A percentile compares a stretch with the other conserved stretches of the same genome.
Evolutionary conservation across 2,113 vertebrate genomes (phyloP).

Genomic region (Pithys albifrons): DNA sequence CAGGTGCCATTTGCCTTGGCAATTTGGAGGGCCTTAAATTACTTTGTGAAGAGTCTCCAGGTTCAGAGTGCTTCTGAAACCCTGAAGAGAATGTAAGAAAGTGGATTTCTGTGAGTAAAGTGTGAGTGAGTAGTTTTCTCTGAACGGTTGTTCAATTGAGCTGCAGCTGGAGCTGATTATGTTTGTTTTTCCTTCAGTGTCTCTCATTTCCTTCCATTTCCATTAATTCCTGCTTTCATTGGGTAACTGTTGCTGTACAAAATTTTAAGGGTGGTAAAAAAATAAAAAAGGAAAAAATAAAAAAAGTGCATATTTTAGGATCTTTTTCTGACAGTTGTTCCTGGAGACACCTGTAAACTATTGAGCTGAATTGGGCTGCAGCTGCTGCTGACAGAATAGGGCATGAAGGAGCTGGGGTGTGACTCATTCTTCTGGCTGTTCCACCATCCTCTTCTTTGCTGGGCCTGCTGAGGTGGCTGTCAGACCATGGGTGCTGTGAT

Average conservation of each 20-base stretch:
- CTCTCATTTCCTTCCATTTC: constrained; percentile 68
- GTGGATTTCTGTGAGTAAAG: constrained; percentile 31
- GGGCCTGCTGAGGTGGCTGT: background rate
- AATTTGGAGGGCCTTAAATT: background rate
- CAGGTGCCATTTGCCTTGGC: background rate
- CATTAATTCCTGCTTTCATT: constrained; percentile 50
- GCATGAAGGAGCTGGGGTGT: background rate
- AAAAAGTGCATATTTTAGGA: constrained; percentile 14
- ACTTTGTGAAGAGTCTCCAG: background rate
- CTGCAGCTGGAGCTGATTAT: constrained; percentile 70
- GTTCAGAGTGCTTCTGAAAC: background rate
- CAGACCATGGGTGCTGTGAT: background rate
- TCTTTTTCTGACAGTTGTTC: constrained; percentile 33
- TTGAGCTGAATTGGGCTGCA: constrained; percentile 36
- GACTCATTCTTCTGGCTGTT: constrained; percentile 17
- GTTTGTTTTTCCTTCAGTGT: constrained; percentile 60
- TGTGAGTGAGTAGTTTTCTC: constrained; percentile 36
- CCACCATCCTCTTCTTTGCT: background rate
- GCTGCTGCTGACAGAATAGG: background rate
- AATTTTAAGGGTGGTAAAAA: constrained; percentile 15
- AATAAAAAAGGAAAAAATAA: background rate
- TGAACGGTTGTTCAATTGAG: constrained; percentile 41
- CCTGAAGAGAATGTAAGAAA: constrained; percentile 15
- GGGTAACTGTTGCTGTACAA: constrained; percentile 51
- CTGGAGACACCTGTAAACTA: constrained; percentile 49